Evolutionary conservation across 2,888 invertebrate species (phyloP).

Genomic region (Branchipolynoe longqiensis): DNA sequence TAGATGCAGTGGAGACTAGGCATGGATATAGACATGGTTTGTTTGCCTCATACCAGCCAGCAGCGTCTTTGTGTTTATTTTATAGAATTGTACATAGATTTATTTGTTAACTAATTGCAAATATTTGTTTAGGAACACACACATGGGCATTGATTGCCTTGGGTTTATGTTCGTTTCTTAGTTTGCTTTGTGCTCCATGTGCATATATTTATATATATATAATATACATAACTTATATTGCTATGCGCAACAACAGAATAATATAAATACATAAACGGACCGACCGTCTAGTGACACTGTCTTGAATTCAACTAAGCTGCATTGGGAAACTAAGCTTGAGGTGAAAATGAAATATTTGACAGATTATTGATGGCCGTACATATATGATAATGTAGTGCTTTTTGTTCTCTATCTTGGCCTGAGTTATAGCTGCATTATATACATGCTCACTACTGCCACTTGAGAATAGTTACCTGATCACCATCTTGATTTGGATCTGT

Average conservation of each 20-base stretch:
- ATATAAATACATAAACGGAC: too few relatives aligned
- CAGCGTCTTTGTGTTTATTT: constrained; percentile 28
- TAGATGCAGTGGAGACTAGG: too few relatives aligned
- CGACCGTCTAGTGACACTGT: too few relatives aligned
- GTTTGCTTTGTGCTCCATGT: not conserved
- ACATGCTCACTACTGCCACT: constrained; percentile 27
- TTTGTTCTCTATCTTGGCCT: not conserved
- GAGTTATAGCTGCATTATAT: not conserved
- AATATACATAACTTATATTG: constrained; percentile 24
- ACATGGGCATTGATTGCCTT: not conserved
- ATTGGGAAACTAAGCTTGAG: too few relatives aligned
- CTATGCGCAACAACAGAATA: not conserved
- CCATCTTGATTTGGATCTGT: too few relatives aligned
- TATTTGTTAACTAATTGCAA: too few relatives aligned
- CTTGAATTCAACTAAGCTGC: too few relatives aligned
- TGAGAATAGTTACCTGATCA: constrained; percentile 18
- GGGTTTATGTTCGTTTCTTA: not conserved
- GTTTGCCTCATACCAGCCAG: too few relatives aligned
- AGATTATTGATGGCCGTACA: not conserved
- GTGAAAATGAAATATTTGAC: too few relatives aligned
- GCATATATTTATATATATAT: constrained; percentile 9
- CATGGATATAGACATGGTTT: too few relatives aligned
- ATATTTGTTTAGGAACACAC: not conserved
- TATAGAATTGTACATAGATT: not conserved
- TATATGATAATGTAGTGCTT: not conserved